phyloP scores from a whole-genome alignment of 1,140 invertebrate genomes.

The Ladona fulva region DNA sequence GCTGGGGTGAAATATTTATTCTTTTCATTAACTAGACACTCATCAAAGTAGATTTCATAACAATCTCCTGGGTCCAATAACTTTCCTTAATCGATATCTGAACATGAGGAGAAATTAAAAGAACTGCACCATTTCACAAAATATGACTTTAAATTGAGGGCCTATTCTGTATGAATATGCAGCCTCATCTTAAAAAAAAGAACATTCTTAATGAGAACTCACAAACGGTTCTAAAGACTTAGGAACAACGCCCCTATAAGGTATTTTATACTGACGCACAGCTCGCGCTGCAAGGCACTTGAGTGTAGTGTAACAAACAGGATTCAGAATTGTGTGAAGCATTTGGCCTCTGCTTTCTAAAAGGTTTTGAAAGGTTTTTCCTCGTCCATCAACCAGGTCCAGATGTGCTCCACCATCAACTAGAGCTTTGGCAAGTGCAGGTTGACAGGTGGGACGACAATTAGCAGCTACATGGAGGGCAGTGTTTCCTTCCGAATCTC shows the following conservation, averaged over 20 bases:
- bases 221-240: slow-evolving; percentile 43
- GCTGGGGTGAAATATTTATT: neutral
- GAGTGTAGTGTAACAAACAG: slow-evolving; percentile 65
- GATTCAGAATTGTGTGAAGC: slow-evolving; percentile 60
- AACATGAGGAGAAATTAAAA: neutral
- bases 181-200: neutral
- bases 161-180: neutral
- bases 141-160: neutral
- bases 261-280: slow-evolving; percentile 53
- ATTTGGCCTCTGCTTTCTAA: slow-evolving; percentile 43
- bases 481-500: slow-evolving; percentile 70
- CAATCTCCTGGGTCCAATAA: neutral
- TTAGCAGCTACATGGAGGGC: slow-evolving; percentile 67
- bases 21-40: neutral
- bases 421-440: slow-evolving; percentile 56
- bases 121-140: neutral
- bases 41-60: neutral
- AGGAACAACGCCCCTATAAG: slow-evolving; percentile 52
- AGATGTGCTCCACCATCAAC: slow-evolving; percentile 74
- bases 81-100: neutral
- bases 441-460: slow-evolving; percentile 43
- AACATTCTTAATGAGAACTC: slow-evolving; percentile 38
- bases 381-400: slow-evolving; percentile 71
- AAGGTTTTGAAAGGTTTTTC: slow-evolving; percentile 64
- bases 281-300: slow-evolving; percentile 71